Evolutionary conservation across 2,797 vertebrate species (phyloP).

Genomic region (Hippoglossus hippoglossus): DNA sequence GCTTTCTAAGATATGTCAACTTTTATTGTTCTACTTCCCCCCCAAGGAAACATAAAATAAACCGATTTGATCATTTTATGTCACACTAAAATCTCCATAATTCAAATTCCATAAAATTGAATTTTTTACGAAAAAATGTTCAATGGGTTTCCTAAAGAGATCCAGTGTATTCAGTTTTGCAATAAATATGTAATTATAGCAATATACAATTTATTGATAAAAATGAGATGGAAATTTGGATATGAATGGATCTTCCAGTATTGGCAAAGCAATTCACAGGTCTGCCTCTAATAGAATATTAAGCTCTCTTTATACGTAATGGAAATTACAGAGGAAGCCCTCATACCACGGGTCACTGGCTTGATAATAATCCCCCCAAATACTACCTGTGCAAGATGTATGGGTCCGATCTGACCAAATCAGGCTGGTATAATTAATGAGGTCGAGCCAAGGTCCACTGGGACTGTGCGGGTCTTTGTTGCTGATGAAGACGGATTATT

Average conservation of each 20-base stretch:
- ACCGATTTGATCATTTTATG: too few species aligned
- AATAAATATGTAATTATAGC: too few species aligned
- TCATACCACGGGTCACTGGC: slow-evolving; percentile 22
- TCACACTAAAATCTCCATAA: too few species aligned
- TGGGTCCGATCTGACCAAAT: slow-evolving; percentile 33
- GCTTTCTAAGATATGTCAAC: not conserved
- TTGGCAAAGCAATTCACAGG: not conserved
- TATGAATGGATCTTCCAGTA: not conserved
- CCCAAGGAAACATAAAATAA: not conserved
- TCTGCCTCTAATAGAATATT: not conserved
- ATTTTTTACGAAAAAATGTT: too few species aligned
- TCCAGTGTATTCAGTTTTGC: not conserved
- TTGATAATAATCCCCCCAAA: slow-evolving; percentile 16
- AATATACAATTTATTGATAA: too few species aligned
- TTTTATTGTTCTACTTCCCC: not conserved
- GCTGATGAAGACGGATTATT: slow-evolving; percentile 67
- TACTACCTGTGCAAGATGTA: slow-evolving; percentile 26
- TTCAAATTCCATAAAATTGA: too few species aligned
- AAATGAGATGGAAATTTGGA: not conserved
- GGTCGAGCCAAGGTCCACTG: slow-evolving; percentile 6
- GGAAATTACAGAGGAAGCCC: not conserved
- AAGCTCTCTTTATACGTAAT: not conserved
- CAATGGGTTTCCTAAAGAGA: not conserved
- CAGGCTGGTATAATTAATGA: slow-evolving; percentile 48
- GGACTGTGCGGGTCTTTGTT: slow-evolving; percentile 34